These are phyloP conservation scores for Andricus quercusramuli DNA, from an alignment of 2,888 invertebrate species.

Conservation along the genomic window DNA sequence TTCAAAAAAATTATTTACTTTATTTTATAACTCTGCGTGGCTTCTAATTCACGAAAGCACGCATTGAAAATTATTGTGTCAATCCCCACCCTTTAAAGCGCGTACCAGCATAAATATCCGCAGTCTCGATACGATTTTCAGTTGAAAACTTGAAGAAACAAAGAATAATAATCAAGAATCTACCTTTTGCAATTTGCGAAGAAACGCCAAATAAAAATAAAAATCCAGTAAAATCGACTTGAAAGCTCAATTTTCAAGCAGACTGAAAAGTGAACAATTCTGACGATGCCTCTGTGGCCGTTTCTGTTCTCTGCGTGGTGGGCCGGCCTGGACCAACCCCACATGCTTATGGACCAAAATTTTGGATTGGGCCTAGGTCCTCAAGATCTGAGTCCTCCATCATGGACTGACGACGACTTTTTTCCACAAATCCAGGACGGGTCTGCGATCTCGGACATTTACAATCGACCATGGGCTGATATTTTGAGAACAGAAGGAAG, in stretches of 20 bases:
- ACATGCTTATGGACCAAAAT: slow-evolving; percentile 85
- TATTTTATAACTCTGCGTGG: neutral
- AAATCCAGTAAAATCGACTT: neutral
- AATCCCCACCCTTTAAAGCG: neutral
- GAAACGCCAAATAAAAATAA: neutral
- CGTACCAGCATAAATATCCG: neutral
- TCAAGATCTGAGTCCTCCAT: slow-evolving; percentile 82
- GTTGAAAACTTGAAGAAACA: neutral
- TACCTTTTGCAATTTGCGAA: neutral
- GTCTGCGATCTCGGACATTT: slow-evolving; percentile 74
- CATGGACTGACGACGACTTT: slow-evolving; percentile 81
- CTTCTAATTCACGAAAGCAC: neutral
- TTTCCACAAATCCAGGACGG: slow-evolving; percentile 78
- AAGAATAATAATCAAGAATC: neutral
- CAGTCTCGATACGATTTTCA: neutral
- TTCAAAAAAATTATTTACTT: neutral
- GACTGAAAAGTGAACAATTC: neutral
- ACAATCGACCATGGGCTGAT: neutral
- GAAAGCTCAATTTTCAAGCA: neutral
- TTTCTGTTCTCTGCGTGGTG: slow-evolving; percentile 65
- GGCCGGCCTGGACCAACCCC: slow-evolving; percentile 56
- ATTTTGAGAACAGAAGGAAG: slow-evolving; percentile 74
- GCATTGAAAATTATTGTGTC: neutral
- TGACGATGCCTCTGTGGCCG: slow-evolving; percentile 58
- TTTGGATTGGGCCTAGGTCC: slow-evolving; percentile 87